A percentile compares a stretch with the other conserved stretches of the same genome.
These are phyloP conservation scores for Australoheros facetus DNA, from an alignment of 2,797 vertebrate species.

Conservation along the genomic window DNA sequence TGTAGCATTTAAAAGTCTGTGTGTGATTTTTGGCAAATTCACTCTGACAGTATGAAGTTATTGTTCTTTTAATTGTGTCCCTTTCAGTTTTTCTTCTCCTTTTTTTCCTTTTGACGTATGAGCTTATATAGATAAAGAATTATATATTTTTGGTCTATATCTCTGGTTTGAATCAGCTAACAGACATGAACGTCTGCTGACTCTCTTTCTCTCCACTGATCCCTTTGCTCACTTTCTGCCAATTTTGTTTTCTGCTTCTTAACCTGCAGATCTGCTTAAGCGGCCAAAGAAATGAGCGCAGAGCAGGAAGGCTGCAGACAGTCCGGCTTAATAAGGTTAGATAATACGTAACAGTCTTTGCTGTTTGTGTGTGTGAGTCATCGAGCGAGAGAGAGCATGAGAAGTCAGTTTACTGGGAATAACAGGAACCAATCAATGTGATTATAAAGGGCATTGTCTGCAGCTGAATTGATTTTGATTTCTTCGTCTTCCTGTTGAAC, in stretches of 20 bases:
- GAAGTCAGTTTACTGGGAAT: conserved; percentile 38
- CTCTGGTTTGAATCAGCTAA: background rate
- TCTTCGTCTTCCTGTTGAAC: conserved; percentile 31
- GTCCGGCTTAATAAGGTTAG: conserved; percentile 66
- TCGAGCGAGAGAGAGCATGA: background rate
- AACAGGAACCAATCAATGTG: conserved; percentile 69
- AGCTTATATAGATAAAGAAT: background rate
- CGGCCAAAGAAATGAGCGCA: conserved; percentile 44
- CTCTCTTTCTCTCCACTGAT: conserved; percentile 13
- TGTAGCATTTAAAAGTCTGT: background rate
- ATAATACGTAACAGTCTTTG: conserved; percentile 50
- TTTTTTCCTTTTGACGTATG: background rate
- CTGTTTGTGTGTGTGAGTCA: conserved; percentile 33
- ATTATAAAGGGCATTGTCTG: conserved; percentile 55
- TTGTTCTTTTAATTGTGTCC: background rate
- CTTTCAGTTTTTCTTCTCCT: background rate
- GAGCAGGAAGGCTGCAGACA: conserved; percentile 42
- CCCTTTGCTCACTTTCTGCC: conserved; percentile 47
- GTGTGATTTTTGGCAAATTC: fast-evolving
- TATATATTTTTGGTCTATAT: background rate
- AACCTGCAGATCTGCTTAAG: conserved; percentile 70
- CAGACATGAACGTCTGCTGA: background rate
- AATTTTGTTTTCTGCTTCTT: conserved; percentile 45
- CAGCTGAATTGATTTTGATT: conserved; percentile 53
- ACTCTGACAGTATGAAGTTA: conserved; percentile 4